Evolutionary conservation across 1,140 invertebrate species (phyloP), one percentile per base, ranked within the genome.

Genomic region (Rhynchophorus ferrugineus): DNA sequence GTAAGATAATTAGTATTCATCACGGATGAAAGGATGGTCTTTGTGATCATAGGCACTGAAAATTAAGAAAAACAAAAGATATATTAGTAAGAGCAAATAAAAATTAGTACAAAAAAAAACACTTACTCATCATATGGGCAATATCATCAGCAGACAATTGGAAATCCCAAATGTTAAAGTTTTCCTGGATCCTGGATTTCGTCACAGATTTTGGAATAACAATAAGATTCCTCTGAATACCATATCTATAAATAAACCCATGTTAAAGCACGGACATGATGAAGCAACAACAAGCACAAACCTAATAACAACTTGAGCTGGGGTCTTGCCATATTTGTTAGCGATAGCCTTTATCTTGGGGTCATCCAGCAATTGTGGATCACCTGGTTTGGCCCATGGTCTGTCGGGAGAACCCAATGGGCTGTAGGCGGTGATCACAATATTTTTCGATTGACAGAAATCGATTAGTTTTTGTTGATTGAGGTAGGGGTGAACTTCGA

Each of bases 401-500:
- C 76, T 65, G 39, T 77, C 74, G 49, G 77, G 63, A 3, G 81
- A 81, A 3, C 88, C 91, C 3, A 96, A 72, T 0, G 89, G 87
- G 57, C 84, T 83, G 70, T 89, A 96, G 11, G 85, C 89, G 1
- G 82, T 89, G 1, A 95, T 67, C 1, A 72, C 69, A 19, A 95
- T 83, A 7, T 76, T 72, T 34, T 79, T 74, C 2, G 72, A 61
- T 14, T 76, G 70, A 61, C 89, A 93, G 60, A 85, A 91, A 1
- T 81, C 75, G 5, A 80, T 74, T 9, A 96, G 67, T 51, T 85
- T 79, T 5, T 78, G 73, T 65, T 95, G 91, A 51, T 81, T 85
- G 22, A 94, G 73, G 63, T 91, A 91, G 0, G 85, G 85, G 68
- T 95, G 89, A 55, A 83, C 84, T 70, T 95, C 92, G 36, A 91